Percentiles rank a stretch among this genome's conserved stretches.
These are phyloP conservation scores for Diachrysia chrysitis DNA, from an alignment of 2,888 invertebrate genomes.

Conservation along the genomic window DNA sequence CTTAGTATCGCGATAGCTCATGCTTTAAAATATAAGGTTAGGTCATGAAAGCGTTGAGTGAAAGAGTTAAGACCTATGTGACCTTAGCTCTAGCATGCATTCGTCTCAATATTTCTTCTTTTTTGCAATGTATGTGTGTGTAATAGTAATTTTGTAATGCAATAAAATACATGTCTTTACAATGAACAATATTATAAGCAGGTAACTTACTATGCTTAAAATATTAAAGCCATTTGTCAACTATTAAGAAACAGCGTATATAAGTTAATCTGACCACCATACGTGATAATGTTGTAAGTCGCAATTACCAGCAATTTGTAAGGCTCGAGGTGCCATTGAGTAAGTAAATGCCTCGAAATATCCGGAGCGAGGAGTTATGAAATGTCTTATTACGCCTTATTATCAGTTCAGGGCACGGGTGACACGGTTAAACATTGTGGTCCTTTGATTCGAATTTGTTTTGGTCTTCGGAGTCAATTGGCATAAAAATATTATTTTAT, in stretches of 20 bases:
- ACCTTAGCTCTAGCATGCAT: no score
- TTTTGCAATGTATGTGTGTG: no score
- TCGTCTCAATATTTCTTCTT: no score
- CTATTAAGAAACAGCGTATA: constrained; percentile 30
- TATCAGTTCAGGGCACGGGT: constrained; percentile 7
- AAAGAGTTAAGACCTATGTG: no score
- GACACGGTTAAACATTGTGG: constrained; percentile 9
- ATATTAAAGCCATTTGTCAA: neutral
- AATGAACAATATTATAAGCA: neutral
- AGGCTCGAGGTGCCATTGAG: constrained; percentile 39
- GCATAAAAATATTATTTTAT: no score
- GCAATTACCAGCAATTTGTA: constrained; percentile 50
- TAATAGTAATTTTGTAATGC: no score
- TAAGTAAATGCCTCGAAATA: constrained; percentile 56
- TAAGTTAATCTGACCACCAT: constrained; percentile 38
- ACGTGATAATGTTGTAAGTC: constrained; percentile 47
- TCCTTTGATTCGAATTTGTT: neutral
- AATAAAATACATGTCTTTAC: neutral
- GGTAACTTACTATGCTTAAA: neutral
- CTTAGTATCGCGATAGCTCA: no score
- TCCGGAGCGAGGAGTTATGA: constrained; percentile 62
- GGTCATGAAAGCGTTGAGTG: no score
- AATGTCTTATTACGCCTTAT: constrained; percentile 38
- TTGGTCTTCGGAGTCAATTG: neutral
- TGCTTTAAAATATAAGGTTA: no score